These are phyloP conservation scores for Calliphora vomitoria DNA, from an alignment of 2,888 invertebrate genomes.

Conservation along the genomic window DNA sequence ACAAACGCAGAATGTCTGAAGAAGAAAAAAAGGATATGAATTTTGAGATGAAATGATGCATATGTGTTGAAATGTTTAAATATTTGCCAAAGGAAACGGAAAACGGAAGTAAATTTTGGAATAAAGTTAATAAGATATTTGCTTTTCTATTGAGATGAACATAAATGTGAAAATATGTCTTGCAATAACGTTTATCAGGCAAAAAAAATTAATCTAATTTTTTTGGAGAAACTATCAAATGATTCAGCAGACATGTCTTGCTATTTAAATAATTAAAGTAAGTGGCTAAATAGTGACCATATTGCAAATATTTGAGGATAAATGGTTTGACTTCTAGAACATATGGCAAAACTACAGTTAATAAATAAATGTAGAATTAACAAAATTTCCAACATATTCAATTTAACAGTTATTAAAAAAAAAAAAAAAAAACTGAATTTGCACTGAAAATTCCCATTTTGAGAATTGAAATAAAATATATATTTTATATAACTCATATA, in stretches of 20 bases:
- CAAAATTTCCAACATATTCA: too few species aligned
- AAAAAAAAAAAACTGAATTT: too few species aligned
- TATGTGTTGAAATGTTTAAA: conserved; percentile 66
- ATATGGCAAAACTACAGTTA: too few species aligned
- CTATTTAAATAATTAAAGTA: neutral
- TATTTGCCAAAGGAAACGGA: conserved; percentile 71
- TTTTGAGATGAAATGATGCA: conserved; percentile 46
- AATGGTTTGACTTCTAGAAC: too few species aligned
- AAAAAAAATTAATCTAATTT: neutral
- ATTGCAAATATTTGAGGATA: neutral
- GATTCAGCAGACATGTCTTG: neutral
- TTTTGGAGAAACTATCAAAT: neutral
- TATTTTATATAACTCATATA: too few species aligned
- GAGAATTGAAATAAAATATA: too few species aligned
- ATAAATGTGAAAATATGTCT: conserved; percentile 9
- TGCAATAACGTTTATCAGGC: conserved; percentile 15
- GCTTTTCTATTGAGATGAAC: conserved; percentile 8
- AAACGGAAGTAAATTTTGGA: conserved; percentile 70
- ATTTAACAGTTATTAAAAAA: too few species aligned
- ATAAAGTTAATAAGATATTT: conserved; percentile 65
- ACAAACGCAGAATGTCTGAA: neutral
- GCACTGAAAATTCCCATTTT: too few species aligned
- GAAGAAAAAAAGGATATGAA: conserved; percentile 38
- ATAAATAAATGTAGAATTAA: too few species aligned
- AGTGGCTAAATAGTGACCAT: neutral